Evolutionary conservation across 2,797 vertebrate genomes (phyloP).

Genomic region (Microctenopoma lineatum): DNA sequence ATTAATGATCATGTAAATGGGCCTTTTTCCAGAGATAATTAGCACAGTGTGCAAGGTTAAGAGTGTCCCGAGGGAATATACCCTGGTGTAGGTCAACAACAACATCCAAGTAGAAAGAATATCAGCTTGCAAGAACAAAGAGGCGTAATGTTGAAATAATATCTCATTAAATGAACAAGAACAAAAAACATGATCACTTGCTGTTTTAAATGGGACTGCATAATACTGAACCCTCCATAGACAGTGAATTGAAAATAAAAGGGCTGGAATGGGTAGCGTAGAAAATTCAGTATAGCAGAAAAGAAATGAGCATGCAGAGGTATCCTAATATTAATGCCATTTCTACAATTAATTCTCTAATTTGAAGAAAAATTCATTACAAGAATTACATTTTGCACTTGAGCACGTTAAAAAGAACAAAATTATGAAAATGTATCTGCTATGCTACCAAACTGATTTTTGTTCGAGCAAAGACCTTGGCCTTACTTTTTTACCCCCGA

Average conservation of each 20-base stretch:
- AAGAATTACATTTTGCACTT: background rate
- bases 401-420: slow-evolving; percentile 5
- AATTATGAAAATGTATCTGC: slow-evolving; percentile 19
- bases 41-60: slow-evolving; percentile 81
- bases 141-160: slow-evolving; percentile 36
- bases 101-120: slow-evolving; percentile 49
- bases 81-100: slow-evolving; percentile 69
- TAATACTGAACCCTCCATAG: slow-evolving; percentile 13
- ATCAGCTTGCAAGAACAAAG: slow-evolving; percentile 51
- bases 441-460: slow-evolving; percentile 23
- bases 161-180: slow-evolving; percentile 28
- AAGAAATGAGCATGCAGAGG: background rate
- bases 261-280: background rate
- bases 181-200: slow-evolving; percentile 20
- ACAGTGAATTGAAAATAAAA: slow-evolving; percentile 12
- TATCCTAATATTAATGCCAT: background rate
- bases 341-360: background rate
- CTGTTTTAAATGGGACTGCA: slow-evolving; percentile 8
- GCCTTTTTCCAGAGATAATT: slow-evolving; percentile 83
- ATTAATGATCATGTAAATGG: slow-evolving; percentile 80
- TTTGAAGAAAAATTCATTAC: background rate
- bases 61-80: slow-evolving; percentile 60
- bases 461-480: slow-evolving; percentile 60
- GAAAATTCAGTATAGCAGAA: background rate
- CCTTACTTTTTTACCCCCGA: slow-evolving; percentile 44